Conservation (phyloP, 1,140 invertebrate species). For the Hyles vespertilio region DNA sequence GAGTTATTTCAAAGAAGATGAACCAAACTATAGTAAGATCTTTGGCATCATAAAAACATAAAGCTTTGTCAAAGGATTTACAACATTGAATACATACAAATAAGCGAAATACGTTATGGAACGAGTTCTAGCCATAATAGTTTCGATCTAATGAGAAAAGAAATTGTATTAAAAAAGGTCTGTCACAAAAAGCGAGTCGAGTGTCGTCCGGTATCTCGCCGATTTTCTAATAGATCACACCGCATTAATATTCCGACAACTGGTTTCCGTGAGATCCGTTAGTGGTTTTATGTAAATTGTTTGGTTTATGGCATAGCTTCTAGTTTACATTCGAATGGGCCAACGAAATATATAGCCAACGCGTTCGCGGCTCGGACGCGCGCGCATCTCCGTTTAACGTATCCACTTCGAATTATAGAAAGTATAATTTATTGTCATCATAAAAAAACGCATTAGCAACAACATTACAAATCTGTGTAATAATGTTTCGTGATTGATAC, state of each 20-base stretch:
- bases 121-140: constrained; percentile 26
- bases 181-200: constrained; percentile 43
- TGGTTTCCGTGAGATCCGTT: constrained; percentile 71
- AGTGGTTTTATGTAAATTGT: constrained; percentile 72
- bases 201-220: constrained; percentile 47
- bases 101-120: constrained; percentile 3
- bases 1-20: too few species aligned
- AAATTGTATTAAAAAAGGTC: constrained; percentile 62
- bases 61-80: too few species aligned
- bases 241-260: constrained; percentile 63
- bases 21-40: too few species aligned
- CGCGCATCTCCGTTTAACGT: constrained; percentile 16
- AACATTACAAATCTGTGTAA: constrained; percentile 12
- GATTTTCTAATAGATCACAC: constrained; percentile 74
- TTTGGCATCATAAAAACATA: too few species aligned
- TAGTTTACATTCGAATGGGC: constrained; percentile 59
- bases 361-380: neutral
- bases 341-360: constrained; percentile 30
- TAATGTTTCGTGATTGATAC: constrained; percentile 6
- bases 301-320: constrained; percentile 60
- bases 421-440: constrained; percentile 36
- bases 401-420: constrained; percentile 36
- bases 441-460: constrained; percentile 21
- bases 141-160: constrained; percentile 46
- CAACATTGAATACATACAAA: neutral